Evolutionary conservation across 2,888 invertebrate genomes (phyloP), one percentile per base, ranked within the genome.

Genomic region (Troglohyphantes excavatus): DNA sequence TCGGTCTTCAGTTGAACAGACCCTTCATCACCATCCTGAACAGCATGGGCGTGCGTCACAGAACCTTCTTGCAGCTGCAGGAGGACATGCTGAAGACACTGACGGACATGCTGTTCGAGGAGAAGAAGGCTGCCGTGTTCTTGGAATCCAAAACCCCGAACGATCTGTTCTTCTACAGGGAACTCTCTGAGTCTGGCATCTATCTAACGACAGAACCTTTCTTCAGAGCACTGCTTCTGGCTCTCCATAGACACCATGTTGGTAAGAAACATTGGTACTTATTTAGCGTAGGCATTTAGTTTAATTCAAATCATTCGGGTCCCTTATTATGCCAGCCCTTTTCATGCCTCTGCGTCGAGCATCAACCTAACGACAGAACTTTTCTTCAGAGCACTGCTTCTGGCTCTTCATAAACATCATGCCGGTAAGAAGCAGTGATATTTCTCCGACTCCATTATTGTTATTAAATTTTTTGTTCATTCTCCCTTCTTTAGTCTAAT

Each of bases 11-110:
- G 63, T 87, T 85, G 75, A 92, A 92, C 63, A 73, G 91, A 23
- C 92, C 89, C 7, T 78, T 92, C 68, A 86, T 91, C 0, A 91
- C 92, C 1, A 92, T 93, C 83, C 79, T 91, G 21, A 85, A 92
- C 7, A 92, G 92, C 79, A 88, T 92, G 76, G 88, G 90, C 2
- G 91, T 92, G 39, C 83, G 91, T n/a, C 78, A 90, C 11, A 73
- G 91, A 27, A 79, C 79, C 7, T 90, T 91, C 17, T 29, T 84
- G 11, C 43, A 53, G 19, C 53, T 90, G 2, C 87, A 91, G 53
- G 87, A 83, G 67, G 39, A 85, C 13, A 75, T 78, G 67, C 73
- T 91, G 0, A 23, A 33, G 13, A 81, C 19, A 3, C 29, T 91
- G 23, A 90, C 90, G 13, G 84, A 86, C 21, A 88, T 89, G 59